A percentile compares a stretch with the other conserved stretches of the same genome.
Evolutionary conservation across 2,888 invertebrate genomes (phyloP).

Genomic region (Calephelis perditalis): DNA sequence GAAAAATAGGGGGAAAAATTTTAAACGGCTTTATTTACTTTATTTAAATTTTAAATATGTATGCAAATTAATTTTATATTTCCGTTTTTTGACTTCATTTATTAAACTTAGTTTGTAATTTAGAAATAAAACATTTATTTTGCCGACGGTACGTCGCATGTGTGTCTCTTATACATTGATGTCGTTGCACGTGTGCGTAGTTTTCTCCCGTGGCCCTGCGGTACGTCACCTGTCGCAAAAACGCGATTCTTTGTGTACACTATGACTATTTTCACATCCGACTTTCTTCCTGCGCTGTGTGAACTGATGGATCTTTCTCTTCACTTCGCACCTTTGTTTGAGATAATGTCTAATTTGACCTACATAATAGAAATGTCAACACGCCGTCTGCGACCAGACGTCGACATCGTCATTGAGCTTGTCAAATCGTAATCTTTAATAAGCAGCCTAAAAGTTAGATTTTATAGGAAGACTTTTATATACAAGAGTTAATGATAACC

Average conservation of each 20-base stretch:
- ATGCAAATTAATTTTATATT: no score
- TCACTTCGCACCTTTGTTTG: conserved; percentile 65
- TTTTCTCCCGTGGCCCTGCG: conserved; percentile 50
- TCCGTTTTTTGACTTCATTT: no score
- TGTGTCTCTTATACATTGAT: conserved; percentile 40
- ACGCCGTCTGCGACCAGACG: not conserved
- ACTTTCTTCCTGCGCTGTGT: conserved; percentile 59
- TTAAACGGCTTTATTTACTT: no score
- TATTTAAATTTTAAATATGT: no score
- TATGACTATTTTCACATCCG: conserved; percentile 75
- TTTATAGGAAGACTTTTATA: no score
- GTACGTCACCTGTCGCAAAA: conserved; percentile 49
- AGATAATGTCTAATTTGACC: conserved; percentile 47
- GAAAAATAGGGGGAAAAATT: no score
- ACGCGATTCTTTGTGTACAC: conserved; percentile 47
- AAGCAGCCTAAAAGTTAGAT: no score
- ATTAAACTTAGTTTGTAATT: no score
- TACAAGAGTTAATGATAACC: no score
- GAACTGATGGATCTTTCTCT: conserved; percentile 41
- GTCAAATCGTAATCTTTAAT: conserved; percentile 2
- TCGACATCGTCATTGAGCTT: not conserved
- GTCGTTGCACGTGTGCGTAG: conserved; percentile 32
- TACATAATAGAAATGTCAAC: conserved; percentile 22
- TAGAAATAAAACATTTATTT: conserved; percentile 23
- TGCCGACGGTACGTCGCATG: conserved; percentile 37